Base-by-base conservation (phyloP, 2,888 invertebrate species). In the Dasysyrphus albostriatus region DNA sequence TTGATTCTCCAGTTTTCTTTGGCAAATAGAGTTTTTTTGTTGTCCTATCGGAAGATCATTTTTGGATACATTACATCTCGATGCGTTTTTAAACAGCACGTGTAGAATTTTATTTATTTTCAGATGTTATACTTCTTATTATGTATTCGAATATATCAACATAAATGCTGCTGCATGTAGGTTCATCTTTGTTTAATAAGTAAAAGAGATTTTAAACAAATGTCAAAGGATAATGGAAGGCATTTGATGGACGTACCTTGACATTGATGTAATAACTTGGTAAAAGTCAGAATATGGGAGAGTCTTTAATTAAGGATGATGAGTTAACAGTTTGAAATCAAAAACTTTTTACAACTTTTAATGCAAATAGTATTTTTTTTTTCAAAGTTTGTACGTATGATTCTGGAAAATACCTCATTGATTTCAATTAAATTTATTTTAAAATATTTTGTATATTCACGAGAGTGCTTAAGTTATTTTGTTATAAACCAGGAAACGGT, bases 1-100 rank as follows among this genome's bases (percentile, higher is more conserved):
- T 69, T 54, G 32, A 82, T 87, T 87, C 87, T 87, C 87, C 82
- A 87, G 87, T 79, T 87, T 80, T 87, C 65, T 73, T 82, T 82
- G 63, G 83, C 65, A 51, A 79, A 79, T 70, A 58, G 56, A 61
- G 39, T 59, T 70, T 74, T 56, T 61, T 73, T 77, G 8, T 37
- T 37, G 8, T 39, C 24, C n/a, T 16, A 69, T 34, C 5, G 3
- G 29, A 69, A 51, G 32, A 56, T 47, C 7, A 6, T 58, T 58
- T 78, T 78, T 82, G 34, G 70, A 74, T 58, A 58, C 77, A 61
- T 61, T 84, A 58, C 37, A 72, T 54, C 58, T 49, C 5, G 54
- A 70, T 76, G 75, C 32, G 16, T 24, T 24, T 24, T 65, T 63
- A 14, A 39, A 8, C 24, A 78, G 75, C 83, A 87, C 83, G 82